Base-by-base conservation (phyloP, 2,888 invertebrate species). In the Xylophagus ater region DNA sequence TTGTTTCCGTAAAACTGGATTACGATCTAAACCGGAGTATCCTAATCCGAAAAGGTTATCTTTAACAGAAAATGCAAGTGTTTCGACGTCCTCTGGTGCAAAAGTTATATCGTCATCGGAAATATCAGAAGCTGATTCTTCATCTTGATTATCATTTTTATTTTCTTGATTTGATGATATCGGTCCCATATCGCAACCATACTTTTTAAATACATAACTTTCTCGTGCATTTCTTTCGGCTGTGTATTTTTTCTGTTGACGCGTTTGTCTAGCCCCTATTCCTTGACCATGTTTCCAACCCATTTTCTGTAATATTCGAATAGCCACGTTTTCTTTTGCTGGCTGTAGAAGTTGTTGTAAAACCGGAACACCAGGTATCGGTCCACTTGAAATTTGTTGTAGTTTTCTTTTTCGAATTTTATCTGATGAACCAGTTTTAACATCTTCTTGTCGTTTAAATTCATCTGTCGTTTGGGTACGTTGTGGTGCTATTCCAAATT, bases 401-500 rank as follows among this genome's bases (percentile, higher is more conserved):
- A 47, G 47, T 49, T 66, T 72, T 44, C 65, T 53, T 44, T 70
- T 71, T 47, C 63, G 56, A 9, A 46, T 48, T 7, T 44, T 49
- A 13, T 53, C 53, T 49, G 47, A 39, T 47, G 47, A 49, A 65
- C 71, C 44, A 64, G 53, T 44, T 69, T 70, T 48, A 61, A 45
- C 48, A 7, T 45, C 49, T 10, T 53, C 53, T 62, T 51, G 53
- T 58, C 48, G 60, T 51, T 18, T 70, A 60, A 86, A 97, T 49
- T 88, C 82, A 10, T 74, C 74, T 2, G 81, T 83, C 0, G 92
- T 81, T 53, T 81, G 76, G 43, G 97, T 71, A 2, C 77, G 75
- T 46, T 83, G 79, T 0, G 94, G 94, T 0, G 97, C 94, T 50
- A 98, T 93, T 13, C 97, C 98, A 67, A 86, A 88, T 58, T 92